These are phyloP conservation scores for Pleuronectes platessa DNA, from an alignment of 2,113 vertebrate species.

Conservation along the genomic window DNA sequence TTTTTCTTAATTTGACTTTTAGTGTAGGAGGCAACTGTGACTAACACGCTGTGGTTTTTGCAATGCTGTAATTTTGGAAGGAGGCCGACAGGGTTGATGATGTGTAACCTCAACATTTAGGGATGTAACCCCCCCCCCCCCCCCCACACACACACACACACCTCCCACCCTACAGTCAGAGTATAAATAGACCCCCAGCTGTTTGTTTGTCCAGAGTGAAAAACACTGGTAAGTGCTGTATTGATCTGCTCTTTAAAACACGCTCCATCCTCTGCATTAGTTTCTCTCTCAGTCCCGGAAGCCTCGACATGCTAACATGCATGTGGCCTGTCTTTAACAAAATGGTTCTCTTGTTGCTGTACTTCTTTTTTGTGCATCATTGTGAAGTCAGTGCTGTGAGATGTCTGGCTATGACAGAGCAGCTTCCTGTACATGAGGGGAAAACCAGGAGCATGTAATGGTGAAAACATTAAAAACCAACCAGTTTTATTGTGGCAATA, in stretches of 20 bases:
- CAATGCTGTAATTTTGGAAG: constrained; percentile 17
- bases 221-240: constrained; percentile 48
- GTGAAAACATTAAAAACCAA: too few relatives aligned
- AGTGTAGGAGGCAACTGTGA: constrained; percentile 24
- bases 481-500: too few relatives aligned
- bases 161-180: neutral
- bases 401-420: neutral
- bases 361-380: too few relatives aligned
- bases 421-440: neutral
- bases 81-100: constrained; percentile 2
- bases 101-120: constrained; percentile 14
- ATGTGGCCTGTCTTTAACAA: neutral
- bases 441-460: constrained; percentile 6
- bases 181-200: constrained; percentile 24
- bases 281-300: neutral
- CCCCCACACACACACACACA: too few relatives aligned
- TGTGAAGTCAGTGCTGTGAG: too few relatives aligned
- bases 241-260: constrained; percentile 58
- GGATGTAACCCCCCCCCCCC: neutral
- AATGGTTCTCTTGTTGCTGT: too few relatives aligned
- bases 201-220: constrained; percentile 55
- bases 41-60: constrained; percentile 27
- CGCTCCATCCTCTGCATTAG: neutral
- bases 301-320: neutral
- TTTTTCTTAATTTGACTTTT: neutral